Conservation (phyloP, 2,797 vertebrate species). For the Jordanella pulchra region DNA sequence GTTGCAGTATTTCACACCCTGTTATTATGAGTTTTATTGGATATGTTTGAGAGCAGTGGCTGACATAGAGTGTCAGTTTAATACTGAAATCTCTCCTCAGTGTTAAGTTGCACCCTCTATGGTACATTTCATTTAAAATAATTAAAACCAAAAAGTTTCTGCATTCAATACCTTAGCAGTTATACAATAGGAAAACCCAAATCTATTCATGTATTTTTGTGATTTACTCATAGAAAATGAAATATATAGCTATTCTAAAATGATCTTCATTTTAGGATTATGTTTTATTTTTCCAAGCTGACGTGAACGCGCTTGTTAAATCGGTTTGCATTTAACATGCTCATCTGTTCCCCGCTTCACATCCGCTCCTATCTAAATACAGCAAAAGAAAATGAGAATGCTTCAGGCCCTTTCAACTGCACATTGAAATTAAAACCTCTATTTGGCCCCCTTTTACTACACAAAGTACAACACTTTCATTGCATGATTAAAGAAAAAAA, state of each 20-base stretch:
- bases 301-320: not conserved
- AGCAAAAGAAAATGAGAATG: not conserved
- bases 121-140: not conserved
- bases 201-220: not conserved
- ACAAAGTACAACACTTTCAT: not conserved
- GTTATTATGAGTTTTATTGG: no score
- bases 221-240: not conserved
- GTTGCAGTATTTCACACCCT: no score
- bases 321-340: not conserved
- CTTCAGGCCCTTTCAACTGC: not conserved
- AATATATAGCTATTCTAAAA: not conserved
- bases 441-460: not conserved
- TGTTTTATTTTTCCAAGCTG: not conserved
- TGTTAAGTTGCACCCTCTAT: not conserved
- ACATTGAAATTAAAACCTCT: not conserved
- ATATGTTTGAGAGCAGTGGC: no score
- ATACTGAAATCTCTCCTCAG: not conserved
- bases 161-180: not conserved
- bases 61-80: not conserved
- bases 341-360: not conserved
- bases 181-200: not conserved
- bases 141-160: not conserved
- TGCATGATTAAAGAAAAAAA: not conserved
- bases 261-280: not conserved
- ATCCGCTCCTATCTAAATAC: not conserved